A percentile compares a stretch with the other conserved stretches of the same genome.
These are phyloP conservation scores for Pampus argenteus DNA, from an alignment of 2,797 vertebrate species.

Conservation along the genomic window DNA sequence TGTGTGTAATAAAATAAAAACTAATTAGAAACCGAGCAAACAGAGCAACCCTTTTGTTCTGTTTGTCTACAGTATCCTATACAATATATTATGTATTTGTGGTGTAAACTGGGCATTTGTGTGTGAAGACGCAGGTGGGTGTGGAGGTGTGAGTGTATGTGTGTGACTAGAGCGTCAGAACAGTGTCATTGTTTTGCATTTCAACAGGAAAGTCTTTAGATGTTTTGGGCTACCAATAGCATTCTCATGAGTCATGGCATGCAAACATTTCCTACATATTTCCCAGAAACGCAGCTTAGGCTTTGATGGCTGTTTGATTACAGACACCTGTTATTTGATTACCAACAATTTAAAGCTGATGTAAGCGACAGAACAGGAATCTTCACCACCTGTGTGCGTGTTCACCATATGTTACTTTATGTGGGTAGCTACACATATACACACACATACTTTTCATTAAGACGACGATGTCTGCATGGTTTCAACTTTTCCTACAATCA, in stretches of 20 bases:
- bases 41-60: not conserved
- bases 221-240: constrained; percentile 22
- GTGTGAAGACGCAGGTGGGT: constrained; percentile 26
- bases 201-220: constrained; percentile 34
- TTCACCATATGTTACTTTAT: constrained; percentile 5
- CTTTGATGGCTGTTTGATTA: constrained; percentile 54
- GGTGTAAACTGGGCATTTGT: constrained; percentile 3
- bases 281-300: constrained; percentile 11
- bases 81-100: constrained; percentile 18
- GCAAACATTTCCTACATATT: constrained; percentile 44
- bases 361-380: constrained; percentile 38
- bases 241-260: constrained; percentile 35
- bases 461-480: not conserved
- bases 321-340: constrained; percentile 56
- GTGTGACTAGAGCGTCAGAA: constrained; percentile 11
- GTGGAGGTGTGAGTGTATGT: too few species aligned
- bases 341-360: constrained; percentile 50
- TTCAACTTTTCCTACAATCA: not conserved
- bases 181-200: constrained; percentile 45
- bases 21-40: not conserved
- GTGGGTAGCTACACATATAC: not conserved
- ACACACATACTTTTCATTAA: not conserved
- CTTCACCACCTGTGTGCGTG: constrained; percentile 25
- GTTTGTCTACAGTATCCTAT: not conserved
- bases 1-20: not conserved